Percentiles rank a stretch among this genome's conserved stretches.
phyloP scores from a whole-genome alignment of 2,888 invertebrate genomes.

The Gortyna flavago region DNA sequence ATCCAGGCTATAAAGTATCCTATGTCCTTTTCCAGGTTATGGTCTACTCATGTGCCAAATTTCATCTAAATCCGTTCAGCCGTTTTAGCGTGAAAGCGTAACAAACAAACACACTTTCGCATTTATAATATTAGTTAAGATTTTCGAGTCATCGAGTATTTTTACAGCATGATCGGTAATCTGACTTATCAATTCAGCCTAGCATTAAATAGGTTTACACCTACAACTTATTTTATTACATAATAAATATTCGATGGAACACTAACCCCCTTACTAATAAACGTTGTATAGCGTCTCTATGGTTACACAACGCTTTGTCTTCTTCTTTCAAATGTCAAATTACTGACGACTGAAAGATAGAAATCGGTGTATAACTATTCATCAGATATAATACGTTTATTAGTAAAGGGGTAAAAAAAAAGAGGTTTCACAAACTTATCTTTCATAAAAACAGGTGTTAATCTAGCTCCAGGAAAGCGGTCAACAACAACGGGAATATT shows the following conservation, averaged over 20 bases:
- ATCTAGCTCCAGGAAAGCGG: constrained; percentile 3
- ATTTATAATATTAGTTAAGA: background rate
- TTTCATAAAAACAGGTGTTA: constrained; percentile 26
- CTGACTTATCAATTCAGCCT: background rate
- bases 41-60: background rate
- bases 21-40: background rate
- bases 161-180: background rate
- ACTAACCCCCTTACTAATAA: background rate
- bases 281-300: too few species aligned
- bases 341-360: too few species aligned
- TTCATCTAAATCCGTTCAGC: background rate
- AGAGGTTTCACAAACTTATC: too few species aligned
- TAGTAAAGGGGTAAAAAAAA: background rate
- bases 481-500: constrained; percentile 35
- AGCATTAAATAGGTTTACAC: background rate
- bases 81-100: background rate
- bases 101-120: background rate
- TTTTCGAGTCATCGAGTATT: background rate
- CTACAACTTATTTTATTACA: background rate
- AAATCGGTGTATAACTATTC: too few species aligned
- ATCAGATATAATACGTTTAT: too few species aligned
- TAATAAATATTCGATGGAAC: background rate
- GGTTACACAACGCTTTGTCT: too few species aligned
- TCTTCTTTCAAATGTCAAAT: too few species aligned
- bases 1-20: too few species aligned